phyloP scores from a whole-genome alignment of 2,888 invertebrate species.

The Pardosa pseudoannulata region DNA sequence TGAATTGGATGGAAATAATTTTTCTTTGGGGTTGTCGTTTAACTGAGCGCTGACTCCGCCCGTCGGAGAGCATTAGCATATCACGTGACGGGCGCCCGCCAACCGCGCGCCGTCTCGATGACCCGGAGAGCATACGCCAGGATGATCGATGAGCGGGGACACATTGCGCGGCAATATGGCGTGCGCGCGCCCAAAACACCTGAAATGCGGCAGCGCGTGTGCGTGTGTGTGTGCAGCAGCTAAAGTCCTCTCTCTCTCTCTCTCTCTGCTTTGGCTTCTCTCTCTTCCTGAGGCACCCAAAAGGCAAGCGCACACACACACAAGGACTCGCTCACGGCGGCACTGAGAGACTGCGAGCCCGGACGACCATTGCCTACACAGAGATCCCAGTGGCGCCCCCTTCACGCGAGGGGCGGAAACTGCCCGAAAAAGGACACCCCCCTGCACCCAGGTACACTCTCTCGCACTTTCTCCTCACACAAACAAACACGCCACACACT shows the following conservation, averaged over 20 bases:
- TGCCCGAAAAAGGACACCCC: slow-evolving; percentile 32
- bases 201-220: slow-evolving; percentile 46
- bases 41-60: slow-evolving; percentile 79
- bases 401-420: slow-evolving; percentile 31
- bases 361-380: slow-evolving; percentile 50
- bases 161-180: slow-evolving; percentile 72
- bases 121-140: slow-evolving; percentile 77
- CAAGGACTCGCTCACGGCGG: neutral
- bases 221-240: slow-evolving; percentile 36
- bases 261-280: slow-evolving; percentile 40
- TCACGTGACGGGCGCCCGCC: slow-evolving; percentile 82
- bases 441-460: neutral
- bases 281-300: slow-evolving; percentile 42
- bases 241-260: slow-evolving; percentile 26
- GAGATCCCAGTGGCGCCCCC: slow-evolving; percentile 62
- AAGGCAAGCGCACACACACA: slow-evolving; percentile 38
- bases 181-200: slow-evolving; percentile 60
- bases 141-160: slow-evolving; percentile 75
- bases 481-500: neutral
- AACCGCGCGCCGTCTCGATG: slow-evolving; percentile 78
- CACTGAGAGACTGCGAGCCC: neutral
- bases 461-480: slow-evolving; percentile 28
- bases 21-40: slow-evolving; percentile 76
- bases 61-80: slow-evolving; percentile 81
- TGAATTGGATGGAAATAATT: slow-evolving; percentile 79